phyloP scores from a whole-genome alignment of 1,140 invertebrate genomes.

The Sesamia nonagrioides region DNA sequence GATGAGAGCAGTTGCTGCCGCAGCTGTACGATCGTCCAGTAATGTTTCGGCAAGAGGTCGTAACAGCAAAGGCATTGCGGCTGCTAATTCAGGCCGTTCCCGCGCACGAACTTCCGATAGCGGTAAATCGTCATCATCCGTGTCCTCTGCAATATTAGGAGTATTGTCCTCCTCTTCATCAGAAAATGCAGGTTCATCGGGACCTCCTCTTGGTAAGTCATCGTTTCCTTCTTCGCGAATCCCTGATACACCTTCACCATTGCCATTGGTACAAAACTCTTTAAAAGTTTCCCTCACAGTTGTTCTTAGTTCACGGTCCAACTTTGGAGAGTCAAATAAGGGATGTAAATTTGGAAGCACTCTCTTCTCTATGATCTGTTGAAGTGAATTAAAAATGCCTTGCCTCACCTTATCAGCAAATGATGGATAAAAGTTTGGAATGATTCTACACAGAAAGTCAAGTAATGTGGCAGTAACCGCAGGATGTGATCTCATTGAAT shows the following conservation, averaged over 20 bases:
- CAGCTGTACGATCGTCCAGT: constrained; percentile 82
- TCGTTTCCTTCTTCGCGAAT: constrained; percentile 87
- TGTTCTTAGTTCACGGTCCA: constrained; percentile 95
- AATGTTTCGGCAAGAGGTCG: constrained; percentile 90
- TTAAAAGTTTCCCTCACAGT: constrained; percentile 96
- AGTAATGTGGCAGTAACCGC: constrained; percentile 97
- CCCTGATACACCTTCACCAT: constrained; percentile 83
- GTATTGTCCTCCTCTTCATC: constrained; percentile 92
- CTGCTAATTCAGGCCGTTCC: constrained; percentile 85
- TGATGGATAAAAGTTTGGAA: constrained; percentile 96
- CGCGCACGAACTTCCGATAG: constrained; percentile 89
- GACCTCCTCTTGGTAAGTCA: constrained; percentile 75
- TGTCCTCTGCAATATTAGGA: constrained; percentile 90
- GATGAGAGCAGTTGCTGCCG: constrained; percentile 88
- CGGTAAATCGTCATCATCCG: constrained; percentile 96
- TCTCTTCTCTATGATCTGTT: constrained; percentile 97
- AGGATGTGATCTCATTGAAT: constrained; percentile 98
- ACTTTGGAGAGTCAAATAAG: constrained; percentile 97
- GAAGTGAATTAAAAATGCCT: constrained; percentile 97
- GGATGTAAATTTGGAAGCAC: constrained; percentile 96
- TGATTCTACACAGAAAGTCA: constrained; percentile 98
- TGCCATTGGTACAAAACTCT: constrained; percentile 93
- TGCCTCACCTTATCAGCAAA: constrained; percentile 94
- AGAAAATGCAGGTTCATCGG: constrained; percentile 92
- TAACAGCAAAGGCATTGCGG: constrained; percentile 89